phyloP scores from a whole-genome alignment of 2,113 vertebrate genomes.

The Phoxinus phoxinus region DNA sequence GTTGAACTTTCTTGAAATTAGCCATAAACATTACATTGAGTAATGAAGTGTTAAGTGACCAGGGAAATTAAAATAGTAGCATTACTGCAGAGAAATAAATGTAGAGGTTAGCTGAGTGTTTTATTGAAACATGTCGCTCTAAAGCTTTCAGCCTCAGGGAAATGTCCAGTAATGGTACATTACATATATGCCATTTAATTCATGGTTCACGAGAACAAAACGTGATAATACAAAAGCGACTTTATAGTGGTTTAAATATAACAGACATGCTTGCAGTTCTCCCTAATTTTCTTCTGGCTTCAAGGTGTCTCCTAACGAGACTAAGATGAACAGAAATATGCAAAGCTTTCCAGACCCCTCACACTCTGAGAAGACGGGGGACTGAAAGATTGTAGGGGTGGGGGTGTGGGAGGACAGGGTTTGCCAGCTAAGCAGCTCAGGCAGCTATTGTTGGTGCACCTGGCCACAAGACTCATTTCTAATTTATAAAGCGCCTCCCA shows the following conservation, averaged over 20 bases:
- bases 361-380: neutral
- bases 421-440: constrained; percentile 40
- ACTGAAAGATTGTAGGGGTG: neutral
- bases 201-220: constrained; percentile 2
- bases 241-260: neutral
- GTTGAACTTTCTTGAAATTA: constrained; percentile 46
- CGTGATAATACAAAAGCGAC: neutral
- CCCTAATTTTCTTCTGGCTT: neutral
- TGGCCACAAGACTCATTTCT: constrained; percentile 35
- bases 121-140: constrained; percentile 17
- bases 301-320: neutral
- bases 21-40: constrained; percentile 56
- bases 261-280: neutral
- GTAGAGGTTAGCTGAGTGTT: constrained; percentile 50
- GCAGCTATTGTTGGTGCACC: constrained; percentile 47
- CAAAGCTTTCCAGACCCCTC: neutral
- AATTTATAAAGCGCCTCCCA: constrained; percentile 51
- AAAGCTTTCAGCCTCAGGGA: neutral
- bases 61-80: constrained; percentile 66
- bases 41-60: constrained; percentile 67
- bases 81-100: constrained; percentile 62
- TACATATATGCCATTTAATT: constrained; percentile 24
- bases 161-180: constrained; percentile 12
- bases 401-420: constrained; percentile 29
- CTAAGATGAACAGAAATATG: neutral